Conservation (phyloP, 2,888 invertebrate species). For the Acanthopleura granulata region DNA sequence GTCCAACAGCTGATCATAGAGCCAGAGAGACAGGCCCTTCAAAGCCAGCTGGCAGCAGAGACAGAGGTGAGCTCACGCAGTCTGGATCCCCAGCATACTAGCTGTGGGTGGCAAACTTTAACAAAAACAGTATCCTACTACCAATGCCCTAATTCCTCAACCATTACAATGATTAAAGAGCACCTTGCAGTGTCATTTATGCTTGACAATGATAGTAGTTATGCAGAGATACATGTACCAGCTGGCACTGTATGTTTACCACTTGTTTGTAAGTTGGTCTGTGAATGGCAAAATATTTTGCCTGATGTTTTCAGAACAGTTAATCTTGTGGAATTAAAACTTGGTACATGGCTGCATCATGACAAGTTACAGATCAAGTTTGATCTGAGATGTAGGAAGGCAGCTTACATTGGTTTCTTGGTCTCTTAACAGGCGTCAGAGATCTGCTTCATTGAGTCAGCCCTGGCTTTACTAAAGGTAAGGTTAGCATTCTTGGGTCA, state of each 20-base stretch:
- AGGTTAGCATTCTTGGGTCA: not conserved
- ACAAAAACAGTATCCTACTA: too few relatives aligned
- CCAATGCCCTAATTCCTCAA: too few relatives aligned
- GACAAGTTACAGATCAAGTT: too few relatives aligned
- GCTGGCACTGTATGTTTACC: too few relatives aligned
- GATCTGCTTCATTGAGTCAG: conserved; percentile 87
- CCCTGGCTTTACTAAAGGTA: conserved; percentile 73
- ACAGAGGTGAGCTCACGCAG: conserved; percentile 54
- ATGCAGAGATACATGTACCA: too few relatives aligned
- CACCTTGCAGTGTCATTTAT: too few relatives aligned
- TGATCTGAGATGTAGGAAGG: too few relatives aligned
- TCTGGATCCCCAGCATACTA: not conserved
- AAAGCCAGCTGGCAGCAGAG: conserved; percentile 72
- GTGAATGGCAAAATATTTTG: not conserved
- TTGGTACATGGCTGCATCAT: too few relatives aligned
- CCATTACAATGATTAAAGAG: too few relatives aligned
- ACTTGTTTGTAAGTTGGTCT: too few relatives aligned
- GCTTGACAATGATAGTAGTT: too few relatives aligned
- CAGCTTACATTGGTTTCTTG: too few relatives aligned
- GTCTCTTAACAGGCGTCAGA: conserved; percentile 75
- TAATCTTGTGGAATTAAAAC: not conserved
- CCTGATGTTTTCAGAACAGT: not conserved
- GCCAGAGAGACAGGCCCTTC: conserved; percentile 80
- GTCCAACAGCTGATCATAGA: conserved; percentile 75
- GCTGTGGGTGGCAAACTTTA: not conserved